Conservation (phyloP, 2,113 vertebrate species). For the Leptocoma aspasia region DNA sequence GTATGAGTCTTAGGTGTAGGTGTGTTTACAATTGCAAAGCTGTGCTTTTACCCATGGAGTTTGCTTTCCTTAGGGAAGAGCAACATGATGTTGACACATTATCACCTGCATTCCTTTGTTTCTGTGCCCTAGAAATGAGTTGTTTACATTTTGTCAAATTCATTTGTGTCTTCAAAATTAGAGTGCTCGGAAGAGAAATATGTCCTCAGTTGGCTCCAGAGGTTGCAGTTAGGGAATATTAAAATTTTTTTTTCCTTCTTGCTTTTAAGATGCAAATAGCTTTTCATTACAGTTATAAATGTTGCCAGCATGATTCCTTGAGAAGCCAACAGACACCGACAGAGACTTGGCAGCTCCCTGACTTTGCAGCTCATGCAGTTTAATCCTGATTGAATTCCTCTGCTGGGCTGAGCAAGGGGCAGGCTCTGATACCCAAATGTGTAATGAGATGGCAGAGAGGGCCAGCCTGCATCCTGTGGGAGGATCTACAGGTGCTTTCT, state of each 20-base stretch:
- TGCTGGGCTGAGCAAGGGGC: not conserved
- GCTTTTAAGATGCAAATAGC: not conserved
- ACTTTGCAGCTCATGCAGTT: not conserved
- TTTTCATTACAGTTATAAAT: not conserved
- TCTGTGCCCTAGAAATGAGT: not conserved
- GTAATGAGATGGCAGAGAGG: not conserved
- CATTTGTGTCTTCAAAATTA: not conserved
- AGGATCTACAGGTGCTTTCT: not conserved
- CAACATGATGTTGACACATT: not conserved
- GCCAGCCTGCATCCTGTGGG: not conserved
- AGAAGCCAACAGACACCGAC: not conserved
- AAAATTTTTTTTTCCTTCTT: not conserved
- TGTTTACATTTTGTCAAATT: not conserved
- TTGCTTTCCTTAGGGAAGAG: not conserved
- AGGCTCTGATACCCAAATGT: not conserved
- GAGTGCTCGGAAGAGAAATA: not conserved
- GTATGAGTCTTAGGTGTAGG: not conserved
- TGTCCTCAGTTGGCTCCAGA: not conserved
- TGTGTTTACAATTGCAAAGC: not conserved
- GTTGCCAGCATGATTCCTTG: not conserved
- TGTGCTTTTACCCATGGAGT: not conserved
- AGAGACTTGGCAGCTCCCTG: not conserved
- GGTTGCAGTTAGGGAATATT: not conserved
- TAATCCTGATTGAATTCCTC: not conserved
- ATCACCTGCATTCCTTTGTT: not conserved